Conservation (phyloP, 2,797 vertebrate species). For the Melopsittacus undulatus region DNA sequence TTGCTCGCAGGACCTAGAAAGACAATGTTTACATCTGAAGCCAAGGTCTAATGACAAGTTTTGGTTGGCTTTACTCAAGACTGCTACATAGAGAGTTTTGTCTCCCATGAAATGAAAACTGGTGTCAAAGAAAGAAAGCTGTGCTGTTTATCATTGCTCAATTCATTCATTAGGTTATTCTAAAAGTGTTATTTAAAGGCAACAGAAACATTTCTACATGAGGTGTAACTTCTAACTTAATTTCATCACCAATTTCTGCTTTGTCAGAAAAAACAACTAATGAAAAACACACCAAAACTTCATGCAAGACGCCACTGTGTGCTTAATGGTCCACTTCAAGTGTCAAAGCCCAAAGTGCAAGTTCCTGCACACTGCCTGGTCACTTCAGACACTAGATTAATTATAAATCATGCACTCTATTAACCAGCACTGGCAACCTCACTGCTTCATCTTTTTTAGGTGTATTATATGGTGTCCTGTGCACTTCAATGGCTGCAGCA, state of each 20-base stretch:
- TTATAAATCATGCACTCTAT: neutral
- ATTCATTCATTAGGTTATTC: neutral
- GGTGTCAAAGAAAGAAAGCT: neutral
- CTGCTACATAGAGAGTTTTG: neutral
- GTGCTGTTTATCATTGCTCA: neutral
- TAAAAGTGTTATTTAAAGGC: neutral
- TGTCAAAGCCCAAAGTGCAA: neutral
- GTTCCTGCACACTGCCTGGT: neutral
- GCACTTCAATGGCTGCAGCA: slow-evolving; percentile 80
- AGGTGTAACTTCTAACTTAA: neutral
- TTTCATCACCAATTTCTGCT: neutral
- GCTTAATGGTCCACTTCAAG: neutral
- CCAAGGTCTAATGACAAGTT: neutral
- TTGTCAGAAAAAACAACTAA: neutral
- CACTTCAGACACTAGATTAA: neutral
- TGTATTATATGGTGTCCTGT: slow-evolving; percentile 80
- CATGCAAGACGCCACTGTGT: rapidly evolving
- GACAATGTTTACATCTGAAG: neutral
- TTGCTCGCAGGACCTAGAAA: neutral
- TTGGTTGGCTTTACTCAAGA: neutral
- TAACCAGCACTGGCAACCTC: neutral
- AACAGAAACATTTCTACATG: neutral
- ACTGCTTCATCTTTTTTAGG: slow-evolving; percentile 63
- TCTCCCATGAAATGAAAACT: neutral
- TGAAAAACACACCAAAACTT: neutral